Conservation (phyloP, 2,797 vertebrate genomes). For the Cichlasoma orientale region DNA sequence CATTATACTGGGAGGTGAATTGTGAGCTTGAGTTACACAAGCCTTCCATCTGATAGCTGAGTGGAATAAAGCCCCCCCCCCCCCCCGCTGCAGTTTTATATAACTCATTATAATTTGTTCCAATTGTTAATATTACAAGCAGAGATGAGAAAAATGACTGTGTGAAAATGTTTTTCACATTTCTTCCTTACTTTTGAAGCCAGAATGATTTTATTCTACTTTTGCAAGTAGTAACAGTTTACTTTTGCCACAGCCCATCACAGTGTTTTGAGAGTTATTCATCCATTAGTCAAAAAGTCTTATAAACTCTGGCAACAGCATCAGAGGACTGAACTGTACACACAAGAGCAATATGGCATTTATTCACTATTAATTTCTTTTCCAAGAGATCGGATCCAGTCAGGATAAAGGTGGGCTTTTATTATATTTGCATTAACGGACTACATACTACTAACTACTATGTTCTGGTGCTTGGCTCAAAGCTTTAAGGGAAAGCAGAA, state of each 20-base stretch:
- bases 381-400: not conserved
- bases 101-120: slow-evolving; percentile 36
- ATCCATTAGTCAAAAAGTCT: slow-evolving; percentile 30
- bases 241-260: not conserved
- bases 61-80: slow-evolving; percentile 24
- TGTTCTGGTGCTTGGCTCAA: not conserved
- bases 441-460: not conserved
- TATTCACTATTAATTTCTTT: slow-evolving; percentile 13
- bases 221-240: slow-evolving; percentile 36
- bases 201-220: slow-evolving; percentile 8
- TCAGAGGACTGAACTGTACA: slow-evolving; percentile 10
- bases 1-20: slow-evolving; percentile 33
- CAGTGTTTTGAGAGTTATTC: slow-evolving; percentile 16
- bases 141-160: slow-evolving; percentile 3
- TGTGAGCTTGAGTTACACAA: slow-evolving; percentile 40
- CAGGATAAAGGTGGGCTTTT: not conserved
- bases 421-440: not conserved
- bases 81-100: slow-evolving; percentile 23
- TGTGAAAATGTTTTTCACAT: not conserved
- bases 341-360: not conserved
- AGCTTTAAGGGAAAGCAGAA: not conserved
- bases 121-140: slow-evolving; percentile 10
- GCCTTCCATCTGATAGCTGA: slow-evolving; percentile 30
- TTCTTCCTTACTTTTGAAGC: not conserved
- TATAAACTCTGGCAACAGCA: slow-evolving; percentile 38